Base-by-base conservation (phyloP, 1,140 invertebrate species). In the Eumeta japonica region DNA sequence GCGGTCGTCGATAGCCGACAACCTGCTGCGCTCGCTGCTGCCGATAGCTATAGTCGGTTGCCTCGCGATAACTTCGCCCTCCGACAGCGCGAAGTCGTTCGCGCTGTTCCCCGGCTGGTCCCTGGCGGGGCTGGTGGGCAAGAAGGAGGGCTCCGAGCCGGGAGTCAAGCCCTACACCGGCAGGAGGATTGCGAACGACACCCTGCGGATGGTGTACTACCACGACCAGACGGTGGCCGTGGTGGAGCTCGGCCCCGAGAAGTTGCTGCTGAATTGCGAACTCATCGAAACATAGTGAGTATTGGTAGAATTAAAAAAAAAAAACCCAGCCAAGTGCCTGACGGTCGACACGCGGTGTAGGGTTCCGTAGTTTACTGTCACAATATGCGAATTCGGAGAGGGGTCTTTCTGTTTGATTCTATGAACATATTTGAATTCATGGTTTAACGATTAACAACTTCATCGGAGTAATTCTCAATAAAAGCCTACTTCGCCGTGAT, bases 211-310 rank as follows among this genome's bases (percentile, higher is more conserved):
- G 79, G 83, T 88, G 35, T 90, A 88, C 57, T 82, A 83, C 62
- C 78, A 87, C 60, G 88, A 90, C 51, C 86, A 89, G 67, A 88
- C 89, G 1, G 82, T 91, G 11, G 88, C 88, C 2, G 80, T 91
- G 4, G 82, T 89, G 3, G 88, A 90, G 54, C 73, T 87, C 19
- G 82, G 83, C 2, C 66, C 78, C 16, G 65, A 79, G 39, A 83
- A 83, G 50, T 67, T 87, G 39, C 64, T 89, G 9, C 75, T 85
- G 12, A 83, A 86, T 52, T 92, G 89, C 56, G 86, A 90, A 64
- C 77, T 92, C 39, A 86, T 91, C 43, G 89, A 92, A 79, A 86
- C 88, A 44, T 85, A 85, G 89, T 92, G 68, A 73, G 68, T 67
- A 37, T 20, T n/a, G n/a, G n/a, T n/a, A n/a, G n/a, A n/a, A n/a